Base-by-base conservation (phyloP, 92 coral and sea anemone species). In the Virgularia gustaviana region DNA sequence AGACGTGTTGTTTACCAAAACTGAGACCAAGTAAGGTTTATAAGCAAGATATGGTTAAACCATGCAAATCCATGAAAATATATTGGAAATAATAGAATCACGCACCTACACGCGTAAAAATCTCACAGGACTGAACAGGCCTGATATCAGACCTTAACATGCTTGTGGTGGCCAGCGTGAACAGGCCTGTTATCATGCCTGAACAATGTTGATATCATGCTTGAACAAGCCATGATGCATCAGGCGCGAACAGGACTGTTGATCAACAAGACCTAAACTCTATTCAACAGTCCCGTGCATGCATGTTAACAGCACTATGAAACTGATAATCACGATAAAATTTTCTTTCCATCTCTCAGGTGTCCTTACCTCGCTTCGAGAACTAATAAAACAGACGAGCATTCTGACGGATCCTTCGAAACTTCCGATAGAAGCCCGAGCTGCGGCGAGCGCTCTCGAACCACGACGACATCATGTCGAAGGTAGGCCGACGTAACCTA, bases 391-490 rank as follows among this genome's bases (percentile, higher is more conserved):
- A 78, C 84, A 89, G 19, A 94, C 99, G 12, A 89, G 94, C 19
- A 94, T 94, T 32, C 89, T 94, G 24, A 78, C 96, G 12, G 95
- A 89, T 57, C 99, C 99, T 23, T 81, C 96, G 8, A 86, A 78
- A 58, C 84, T 94, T 16, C 96, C 99, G 22, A 90, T 87, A 28
- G 90, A 94, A 66, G 89, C 96, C 2, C 88, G 80, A 32, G 76
- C 72, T 41, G 96, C 91, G 4, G 82, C 90, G 27, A 51, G 58
- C n/a, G 60, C 81, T 19, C 83, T 78, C 16, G 87, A 85, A 71
- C 87, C 92, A 11, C 83, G 88, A 38, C 79, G 74, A 52, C 60
- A 84, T 35, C 24, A 80, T 1, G 84, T 32, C n/a, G 75, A 49
- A 11, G 45, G 61, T 51, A 59, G 31, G 7, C 61, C 47, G 30